phyloP scores from a whole-genome alignment of 2,797 vertebrate genomes.

The Pipistrellus nathusii region DNA sequence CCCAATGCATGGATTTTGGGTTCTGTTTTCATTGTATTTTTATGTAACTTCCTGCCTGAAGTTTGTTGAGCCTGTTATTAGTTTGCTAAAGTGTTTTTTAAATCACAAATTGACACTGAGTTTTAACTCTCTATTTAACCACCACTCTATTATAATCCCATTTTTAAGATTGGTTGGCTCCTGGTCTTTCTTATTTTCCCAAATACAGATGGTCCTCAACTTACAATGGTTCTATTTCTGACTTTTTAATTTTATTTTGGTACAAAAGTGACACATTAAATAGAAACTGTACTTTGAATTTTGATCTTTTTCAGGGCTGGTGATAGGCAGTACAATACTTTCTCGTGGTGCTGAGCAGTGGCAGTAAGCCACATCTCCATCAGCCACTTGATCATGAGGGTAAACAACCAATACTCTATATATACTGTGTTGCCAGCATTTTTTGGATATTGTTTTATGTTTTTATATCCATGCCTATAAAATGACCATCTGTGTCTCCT shows the following conservation, averaged over 20 bases:
- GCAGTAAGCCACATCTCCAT: neutral
- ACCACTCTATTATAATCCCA: neutral
- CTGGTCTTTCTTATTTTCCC: conserved; percentile 35
- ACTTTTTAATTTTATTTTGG: neutral
- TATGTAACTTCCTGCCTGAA: neutral
- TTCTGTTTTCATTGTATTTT: conserved; percentile 42
- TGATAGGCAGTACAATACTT: too few relatives aligned
- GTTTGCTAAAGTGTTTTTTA: conserved; percentile 2
- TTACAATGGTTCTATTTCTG: neutral
- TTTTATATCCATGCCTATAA: neutral
- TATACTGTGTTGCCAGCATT: neutral
- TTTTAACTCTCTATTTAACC: conserved; percentile 48
- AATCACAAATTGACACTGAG: neutral
- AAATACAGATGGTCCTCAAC: neutral
- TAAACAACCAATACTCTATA: neutral
- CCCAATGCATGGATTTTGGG: neutral
- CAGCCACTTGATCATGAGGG: neutral
- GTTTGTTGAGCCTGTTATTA: neutral
- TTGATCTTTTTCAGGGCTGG: neutral
- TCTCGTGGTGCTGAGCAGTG: neutral
- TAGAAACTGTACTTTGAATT: neutral
- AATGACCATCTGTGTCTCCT: neutral
- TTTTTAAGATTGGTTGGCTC: conserved; percentile 31
- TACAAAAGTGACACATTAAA: neutral
- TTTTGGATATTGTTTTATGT: neutral